phyloP scores from a whole-genome alignment of 2,888 invertebrate species.

The Rosalia funebris region DNA sequence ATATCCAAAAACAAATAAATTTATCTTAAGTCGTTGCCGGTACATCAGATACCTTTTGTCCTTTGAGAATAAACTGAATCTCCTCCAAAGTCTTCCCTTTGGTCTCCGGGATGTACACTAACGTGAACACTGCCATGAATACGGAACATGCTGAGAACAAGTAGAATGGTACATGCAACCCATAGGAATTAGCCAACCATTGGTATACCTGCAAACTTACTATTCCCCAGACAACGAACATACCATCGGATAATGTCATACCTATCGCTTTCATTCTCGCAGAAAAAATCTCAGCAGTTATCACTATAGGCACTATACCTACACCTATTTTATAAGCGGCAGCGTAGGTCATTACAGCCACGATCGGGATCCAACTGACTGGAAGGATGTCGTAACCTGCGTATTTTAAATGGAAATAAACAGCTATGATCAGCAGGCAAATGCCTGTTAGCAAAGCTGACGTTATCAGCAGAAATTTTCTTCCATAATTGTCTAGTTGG shows the following conservation, averaged over 20 bases:
- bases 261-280: constrained; percentile 46
- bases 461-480: constrained; percentile 55
- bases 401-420: constrained; percentile 58
- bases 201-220: constrained; percentile 57
- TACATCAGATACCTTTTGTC: constrained; percentile 1
- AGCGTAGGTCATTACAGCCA: constrained; percentile 53
- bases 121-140: constrained; percentile 54
- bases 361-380: constrained; percentile 47
- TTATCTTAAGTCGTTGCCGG: not conserved
- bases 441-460: constrained; percentile 57
- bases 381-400: constrained; percentile 47
- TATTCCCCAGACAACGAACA: constrained; percentile 46
- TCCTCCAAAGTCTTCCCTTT: not conserved
- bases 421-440: constrained; percentile 54
- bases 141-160: constrained; percentile 56
- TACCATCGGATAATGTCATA: constrained; percentile 1
- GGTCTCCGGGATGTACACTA: not conserved
- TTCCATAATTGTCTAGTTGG: constrained; percentile 58
- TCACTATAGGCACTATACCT: constrained; percentile 56
- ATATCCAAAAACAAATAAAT: no score
- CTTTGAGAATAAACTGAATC: not conserved
- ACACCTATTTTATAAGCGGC: constrained; percentile 53
- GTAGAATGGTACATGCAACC: constrained; percentile 58
- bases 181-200: constrained; percentile 47
- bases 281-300: constrained; percentile 57